A percentile compares a stretch with the other conserved stretches of the same genome.
Conservation (phyloP, 1,140 invertebrate species). For the Aphis gossypii region DNA sequence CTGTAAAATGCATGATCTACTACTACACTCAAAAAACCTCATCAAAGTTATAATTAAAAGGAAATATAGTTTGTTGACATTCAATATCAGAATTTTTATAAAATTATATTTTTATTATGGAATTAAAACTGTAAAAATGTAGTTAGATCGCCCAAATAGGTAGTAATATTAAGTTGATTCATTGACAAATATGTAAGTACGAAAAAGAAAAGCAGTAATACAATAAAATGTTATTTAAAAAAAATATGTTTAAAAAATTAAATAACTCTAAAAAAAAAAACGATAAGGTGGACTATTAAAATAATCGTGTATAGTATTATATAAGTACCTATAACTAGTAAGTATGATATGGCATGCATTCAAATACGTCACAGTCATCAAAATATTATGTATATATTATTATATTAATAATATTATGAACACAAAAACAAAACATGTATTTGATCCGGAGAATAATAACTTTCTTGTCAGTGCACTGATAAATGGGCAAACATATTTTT, state of each 20-base stretch:
- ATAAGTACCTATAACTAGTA: not conserved
- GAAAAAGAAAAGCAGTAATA: not conserved
- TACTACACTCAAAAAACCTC: no score
- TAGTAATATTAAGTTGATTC: not conserved
- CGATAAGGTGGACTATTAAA: not conserved
- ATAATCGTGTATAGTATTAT: not conserved
- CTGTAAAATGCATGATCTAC: no score
- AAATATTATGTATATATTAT: not conserved
- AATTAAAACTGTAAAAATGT: not conserved
- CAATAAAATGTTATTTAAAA: not conserved
- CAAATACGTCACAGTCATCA: not conserved
- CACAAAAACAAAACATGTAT: not conserved
- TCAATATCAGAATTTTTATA: not conserved
- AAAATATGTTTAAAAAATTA: not conserved
- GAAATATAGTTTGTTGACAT: not conserved
- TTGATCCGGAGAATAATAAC: slow-evolving; percentile 25
- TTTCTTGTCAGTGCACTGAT: not conserved
- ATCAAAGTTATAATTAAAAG: not conserved
- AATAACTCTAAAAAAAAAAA: not conserved
- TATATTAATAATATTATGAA: not conserved
- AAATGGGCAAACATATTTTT: slow-evolving; percentile 18
- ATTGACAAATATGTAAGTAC: not conserved
- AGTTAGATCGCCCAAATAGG: not conserved
- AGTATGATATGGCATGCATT: not conserved
- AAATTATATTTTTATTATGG: not conserved